Conservation (phyloP, 2,888 invertebrate species). For the Mesopsocus fuscifrons region DNA sequence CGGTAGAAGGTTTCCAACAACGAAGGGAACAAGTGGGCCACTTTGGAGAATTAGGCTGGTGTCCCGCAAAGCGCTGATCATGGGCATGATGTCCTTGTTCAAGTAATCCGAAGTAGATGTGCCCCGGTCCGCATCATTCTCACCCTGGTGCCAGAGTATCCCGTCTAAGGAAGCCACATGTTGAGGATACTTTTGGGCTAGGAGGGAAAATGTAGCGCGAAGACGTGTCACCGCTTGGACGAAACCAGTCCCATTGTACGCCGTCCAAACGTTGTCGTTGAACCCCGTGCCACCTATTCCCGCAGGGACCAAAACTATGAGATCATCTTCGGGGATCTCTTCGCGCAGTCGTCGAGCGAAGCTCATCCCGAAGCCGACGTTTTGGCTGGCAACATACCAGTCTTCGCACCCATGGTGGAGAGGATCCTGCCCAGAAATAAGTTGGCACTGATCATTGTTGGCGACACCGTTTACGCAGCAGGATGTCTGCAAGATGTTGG, state of each 20-base stretch:
- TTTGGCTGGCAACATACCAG: background rate
- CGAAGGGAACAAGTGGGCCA: background rate
- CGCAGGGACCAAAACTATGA: background rate
- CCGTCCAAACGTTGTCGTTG: background rate
- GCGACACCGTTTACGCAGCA: background rate
- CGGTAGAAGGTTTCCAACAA: background rate
- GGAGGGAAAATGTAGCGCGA: background rate
- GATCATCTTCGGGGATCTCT: background rate
- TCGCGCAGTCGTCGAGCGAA: background rate
- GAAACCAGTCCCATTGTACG: background rate
- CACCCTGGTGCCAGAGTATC: background rate
- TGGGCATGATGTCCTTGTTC: background rate
- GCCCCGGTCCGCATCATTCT: background rate
- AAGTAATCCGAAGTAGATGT: background rate
- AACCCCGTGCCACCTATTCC: background rate
- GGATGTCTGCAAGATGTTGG: background rate
- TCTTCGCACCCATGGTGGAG: background rate
- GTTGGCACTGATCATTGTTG: background rate
- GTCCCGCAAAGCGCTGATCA: background rate
- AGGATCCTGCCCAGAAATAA: background rate
- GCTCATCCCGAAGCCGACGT: background rate
- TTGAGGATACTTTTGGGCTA: background rate
- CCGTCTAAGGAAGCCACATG: background rate
- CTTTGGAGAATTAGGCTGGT: background rate
- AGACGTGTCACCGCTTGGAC: background rate